phyloP scores from a whole-genome alignment of 2,797 vertebrate species.

The Cirrhinus mrigala region DNA sequence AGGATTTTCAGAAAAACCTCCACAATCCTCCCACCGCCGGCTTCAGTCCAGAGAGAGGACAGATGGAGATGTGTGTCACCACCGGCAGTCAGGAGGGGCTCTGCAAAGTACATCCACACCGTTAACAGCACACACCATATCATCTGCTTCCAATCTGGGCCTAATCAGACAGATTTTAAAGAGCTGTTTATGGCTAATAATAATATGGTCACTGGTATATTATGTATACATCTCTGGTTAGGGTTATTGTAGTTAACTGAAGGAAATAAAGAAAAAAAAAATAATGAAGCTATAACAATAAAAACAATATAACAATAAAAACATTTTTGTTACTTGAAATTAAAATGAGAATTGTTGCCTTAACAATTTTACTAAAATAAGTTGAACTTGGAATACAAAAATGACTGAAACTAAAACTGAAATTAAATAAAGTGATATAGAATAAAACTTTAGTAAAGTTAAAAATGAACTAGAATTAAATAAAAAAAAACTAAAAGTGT shows the following conservation, averaged over 20 bases:
- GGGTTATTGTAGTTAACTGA: background rate
- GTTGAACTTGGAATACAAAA: no score
- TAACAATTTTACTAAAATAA: no score
- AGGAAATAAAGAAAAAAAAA: no score
- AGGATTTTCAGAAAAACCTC: constrained; percentile 84
- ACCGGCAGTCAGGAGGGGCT: constrained; percentile 94
- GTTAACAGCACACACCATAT: background rate
- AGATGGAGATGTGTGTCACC: constrained; percentile 93
- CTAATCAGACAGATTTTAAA: background rate
- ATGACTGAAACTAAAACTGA: no score
- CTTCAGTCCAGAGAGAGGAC: constrained; percentile 80
- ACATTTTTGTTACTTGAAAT: background rate
- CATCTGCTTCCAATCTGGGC: background rate
- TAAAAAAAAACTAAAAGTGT: no score
- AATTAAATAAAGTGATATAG: no score
- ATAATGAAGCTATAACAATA: no score
- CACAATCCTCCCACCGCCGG: constrained; percentile 87
- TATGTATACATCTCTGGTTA: background rate
- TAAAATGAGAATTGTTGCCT: no score
- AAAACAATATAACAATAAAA: no score
- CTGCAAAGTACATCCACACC: constrained; percentile 82
- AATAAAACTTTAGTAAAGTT: no score
- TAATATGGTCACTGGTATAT: background rate
- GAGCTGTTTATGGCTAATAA: background rate
- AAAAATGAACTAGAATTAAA: no score